phyloP scores from a whole-genome alignment of 2,113 vertebrate genomes.

The Pelobates fuscus region DNA sequence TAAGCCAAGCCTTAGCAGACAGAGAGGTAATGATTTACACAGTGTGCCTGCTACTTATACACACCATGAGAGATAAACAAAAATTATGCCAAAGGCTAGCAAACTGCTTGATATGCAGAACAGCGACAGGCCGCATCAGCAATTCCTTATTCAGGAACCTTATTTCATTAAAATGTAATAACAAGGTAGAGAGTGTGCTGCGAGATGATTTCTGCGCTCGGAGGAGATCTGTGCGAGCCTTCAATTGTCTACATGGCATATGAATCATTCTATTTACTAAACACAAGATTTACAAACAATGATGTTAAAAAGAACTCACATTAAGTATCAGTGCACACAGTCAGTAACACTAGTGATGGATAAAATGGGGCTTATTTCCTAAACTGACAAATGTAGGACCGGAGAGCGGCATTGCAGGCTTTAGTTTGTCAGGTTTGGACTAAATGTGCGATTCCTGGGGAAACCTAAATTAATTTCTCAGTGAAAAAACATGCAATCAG shows the following conservation, averaged over 20 bases:
- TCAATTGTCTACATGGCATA: background rate
- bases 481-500: too few species aligned
- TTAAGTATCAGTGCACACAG: too few species aligned
- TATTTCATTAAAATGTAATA: constrained; percentile 33
- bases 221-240: background rate
- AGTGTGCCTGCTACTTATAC: constrained; percentile 6
- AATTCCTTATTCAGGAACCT: constrained; percentile 7
- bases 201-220: background rate
- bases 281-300: background rate
- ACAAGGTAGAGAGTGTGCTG: background rate
- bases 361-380: too few species aligned
- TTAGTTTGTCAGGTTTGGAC: too few species aligned
- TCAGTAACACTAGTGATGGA: too few species aligned
- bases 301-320: too few species aligned
- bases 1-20: background rate
- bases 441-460: too few species aligned
- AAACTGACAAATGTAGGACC: too few species aligned
- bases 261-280: background rate
- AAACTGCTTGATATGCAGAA: background rate
- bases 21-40: constrained; percentile 18
- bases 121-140: constrained; percentile 1
- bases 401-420: too few species aligned
- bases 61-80: constrained; percentile 2
- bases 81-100: constrained; percentile 9
- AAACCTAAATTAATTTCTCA: too few species aligned